Percentiles rank a stretch among this genome's conserved stretches.
These are phyloP conservation scores for Amphipyra tragopoginis DNA, from an alignment of 2,888 invertebrate genomes.

Conservation along the genomic window DNA sequence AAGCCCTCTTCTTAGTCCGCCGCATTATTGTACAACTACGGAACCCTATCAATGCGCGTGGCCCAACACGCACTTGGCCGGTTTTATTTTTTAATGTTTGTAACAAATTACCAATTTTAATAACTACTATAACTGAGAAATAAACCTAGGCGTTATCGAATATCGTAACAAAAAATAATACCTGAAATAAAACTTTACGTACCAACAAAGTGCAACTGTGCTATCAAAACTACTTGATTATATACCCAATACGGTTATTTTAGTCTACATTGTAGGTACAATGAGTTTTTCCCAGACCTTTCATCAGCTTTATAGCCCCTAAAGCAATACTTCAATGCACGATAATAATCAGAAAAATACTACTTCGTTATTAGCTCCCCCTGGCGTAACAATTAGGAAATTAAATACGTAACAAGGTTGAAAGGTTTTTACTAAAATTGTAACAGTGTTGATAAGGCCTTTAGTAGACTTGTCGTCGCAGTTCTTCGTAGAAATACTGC, in stretches of 20 bases:
- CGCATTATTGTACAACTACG: too few relatives aligned
- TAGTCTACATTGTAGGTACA: slow-evolving; percentile 43
- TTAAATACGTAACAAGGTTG: slow-evolving; percentile 65
- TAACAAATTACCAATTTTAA: too few relatives aligned
- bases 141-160: neutral
- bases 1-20: too few relatives aligned
- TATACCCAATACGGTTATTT: slow-evolving; percentile 43
- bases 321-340: slow-evolving; percentile 50
- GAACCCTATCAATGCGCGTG: too few relatives aligned
- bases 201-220: slow-evolving; percentile 38
- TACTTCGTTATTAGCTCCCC: slow-evolving; percentile 58
- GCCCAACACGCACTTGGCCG: too few relatives aligned
- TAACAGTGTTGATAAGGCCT: slow-evolving; percentile 46
- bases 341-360: slow-evolving; percentile 71
- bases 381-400: slow-evolving; percentile 66
- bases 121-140: neutral
- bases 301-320: slow-evolving; percentile 56
- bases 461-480: slow-evolving; percentile 42
- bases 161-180: slow-evolving; percentile 27
- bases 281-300: slow-evolving; percentile 53
- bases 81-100: too few relatives aligned
- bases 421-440: slow-evolving; percentile 44
- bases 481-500: slow-evolving; percentile 41
- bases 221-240: slow-evolving; percentile 52
- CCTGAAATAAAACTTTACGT: slow-evolving; percentile 19